These are phyloP conservation scores for Mormyrops attenuatus DNA, from an alignment of 2,797 vertebrate species.

Conservation along the genomic window DNA sequence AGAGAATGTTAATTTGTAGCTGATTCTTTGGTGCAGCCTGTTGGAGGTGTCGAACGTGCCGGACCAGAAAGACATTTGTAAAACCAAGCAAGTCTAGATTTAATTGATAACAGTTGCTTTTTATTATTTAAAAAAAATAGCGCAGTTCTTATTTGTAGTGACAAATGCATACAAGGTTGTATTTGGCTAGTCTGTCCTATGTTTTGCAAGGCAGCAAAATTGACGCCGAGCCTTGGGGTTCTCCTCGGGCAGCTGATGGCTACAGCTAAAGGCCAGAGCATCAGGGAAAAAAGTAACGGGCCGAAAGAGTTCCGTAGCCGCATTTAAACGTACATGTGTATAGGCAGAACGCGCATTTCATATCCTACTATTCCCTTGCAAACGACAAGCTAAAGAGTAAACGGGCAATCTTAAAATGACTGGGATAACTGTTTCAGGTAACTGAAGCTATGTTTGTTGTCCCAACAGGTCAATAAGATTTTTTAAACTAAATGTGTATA, in stretches of 20 bases:
- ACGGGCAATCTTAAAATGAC: neutral
- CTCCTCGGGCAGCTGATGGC: neutral
- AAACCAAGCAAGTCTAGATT: neutral
- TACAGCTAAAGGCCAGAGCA: slow-evolving; percentile 12
- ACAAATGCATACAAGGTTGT: neutral
- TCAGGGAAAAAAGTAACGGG: neutral
- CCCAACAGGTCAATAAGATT: neutral
- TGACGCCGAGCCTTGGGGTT: neutral
- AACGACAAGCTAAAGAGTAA: neutral
- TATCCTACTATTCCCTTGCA: neutral
- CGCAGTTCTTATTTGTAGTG: neutral
- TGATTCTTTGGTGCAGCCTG: slow-evolving; percentile 40
- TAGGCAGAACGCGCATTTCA: neutral
- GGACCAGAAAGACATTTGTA: neutral
- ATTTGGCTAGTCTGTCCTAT: neutral
- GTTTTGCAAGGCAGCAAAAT: neutral
- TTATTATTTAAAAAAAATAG: neutral
- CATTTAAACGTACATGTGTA: neutral
- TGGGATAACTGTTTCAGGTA: neutral
- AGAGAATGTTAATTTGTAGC: slow-evolving; percentile 54
- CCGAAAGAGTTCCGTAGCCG: neutral
- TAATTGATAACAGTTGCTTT: neutral
- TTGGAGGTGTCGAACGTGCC: slow-evolving; percentile 26
- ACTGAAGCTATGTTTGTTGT: neutral
- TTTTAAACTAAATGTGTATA: neutral